Conservation (phyloP, 92 coral and sea anemone species). For the Meandrina meandrites region DNA sequence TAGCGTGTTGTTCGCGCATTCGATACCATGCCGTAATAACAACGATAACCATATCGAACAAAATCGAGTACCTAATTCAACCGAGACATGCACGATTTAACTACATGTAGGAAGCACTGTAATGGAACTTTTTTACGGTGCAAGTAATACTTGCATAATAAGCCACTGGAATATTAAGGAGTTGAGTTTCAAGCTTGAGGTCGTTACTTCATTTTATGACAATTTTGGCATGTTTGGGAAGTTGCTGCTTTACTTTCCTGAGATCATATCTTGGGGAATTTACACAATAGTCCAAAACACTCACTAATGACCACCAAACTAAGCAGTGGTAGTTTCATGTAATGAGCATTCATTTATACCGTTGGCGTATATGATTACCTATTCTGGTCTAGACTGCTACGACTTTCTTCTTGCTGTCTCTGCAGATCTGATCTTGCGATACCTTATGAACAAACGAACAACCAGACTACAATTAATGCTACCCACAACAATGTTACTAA, state of each 20-base stretch:
- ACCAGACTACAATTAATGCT: neutral
- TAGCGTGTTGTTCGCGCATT: no score
- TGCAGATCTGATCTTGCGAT: conserved; percentile 83
- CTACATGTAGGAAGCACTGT: neutral
- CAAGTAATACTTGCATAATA: no score
- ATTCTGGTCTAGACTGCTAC: conserved; percentile 61
- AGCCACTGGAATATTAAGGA: no score
- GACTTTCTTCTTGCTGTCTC: conserved; percentile 80
- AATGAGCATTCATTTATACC: neutral
- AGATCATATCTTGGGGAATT: no score
- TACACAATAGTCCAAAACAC: neutral
- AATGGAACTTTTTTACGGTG: neutral
- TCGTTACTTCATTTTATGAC: no score
- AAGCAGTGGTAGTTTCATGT: no score
- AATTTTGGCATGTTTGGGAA: neutral
- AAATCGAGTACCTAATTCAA: neutral
- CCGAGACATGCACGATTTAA: no score
- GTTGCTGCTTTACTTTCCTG: neutral
- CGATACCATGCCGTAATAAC: no score
- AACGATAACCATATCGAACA: no score
- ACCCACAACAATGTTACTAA: neutral
- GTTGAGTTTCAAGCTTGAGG: no score
- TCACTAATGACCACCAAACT: neutral
- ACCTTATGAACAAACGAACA: conserved; percentile 30
- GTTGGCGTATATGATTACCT: conserved; percentile 54